A percentile compares a stretch with the other conserved stretches of the same genome.
Conservation (phyloP, 1,140 invertebrate species). For the Sesamia nonagrioides region DNA sequence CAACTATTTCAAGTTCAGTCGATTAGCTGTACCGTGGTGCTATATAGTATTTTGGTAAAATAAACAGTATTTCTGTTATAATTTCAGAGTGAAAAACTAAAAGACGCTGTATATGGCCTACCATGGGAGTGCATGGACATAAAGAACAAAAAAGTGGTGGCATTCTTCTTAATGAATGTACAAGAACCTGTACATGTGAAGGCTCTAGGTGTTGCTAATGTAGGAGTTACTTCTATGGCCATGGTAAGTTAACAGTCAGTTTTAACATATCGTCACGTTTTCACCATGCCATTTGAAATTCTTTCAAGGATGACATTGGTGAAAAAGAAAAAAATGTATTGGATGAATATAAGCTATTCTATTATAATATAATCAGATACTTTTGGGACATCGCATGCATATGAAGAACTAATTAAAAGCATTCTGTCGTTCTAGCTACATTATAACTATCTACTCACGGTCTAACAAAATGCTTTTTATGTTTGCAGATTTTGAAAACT, state of each 20-base stretch:
- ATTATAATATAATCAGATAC: too few species aligned
- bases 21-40: too few species aligned
- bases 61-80: too few species aligned
- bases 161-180: conserved; percentile 51
- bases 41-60: too few species aligned
- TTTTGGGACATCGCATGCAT: too few species aligned
- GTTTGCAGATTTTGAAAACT: conserved; percentile 14
- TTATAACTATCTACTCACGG: neutral
- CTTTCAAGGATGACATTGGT: too few species aligned
- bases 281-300: too few species aligned
- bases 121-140: conserved; percentile 63
- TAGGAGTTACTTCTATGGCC: conserved; percentile 62
- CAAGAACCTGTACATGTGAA: conserved; percentile 57
- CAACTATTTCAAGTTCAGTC: too few species aligned
- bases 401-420: too few species aligned
- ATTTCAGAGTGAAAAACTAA: conserved; percentile 49
- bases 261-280: neutral
- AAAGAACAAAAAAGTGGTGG: conserved; percentile 51
- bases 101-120: conserved; percentile 54
- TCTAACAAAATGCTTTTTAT: neutral
- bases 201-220: conserved; percentile 56
- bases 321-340: too few species aligned
- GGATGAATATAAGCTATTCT: too few species aligned
- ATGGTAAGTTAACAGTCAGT: conserved; percentile 43
- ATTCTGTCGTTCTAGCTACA: neutral